Conservation (phyloP, 2,113 vertebrate species). For the Chlorocebus sabaeus region DNA sequence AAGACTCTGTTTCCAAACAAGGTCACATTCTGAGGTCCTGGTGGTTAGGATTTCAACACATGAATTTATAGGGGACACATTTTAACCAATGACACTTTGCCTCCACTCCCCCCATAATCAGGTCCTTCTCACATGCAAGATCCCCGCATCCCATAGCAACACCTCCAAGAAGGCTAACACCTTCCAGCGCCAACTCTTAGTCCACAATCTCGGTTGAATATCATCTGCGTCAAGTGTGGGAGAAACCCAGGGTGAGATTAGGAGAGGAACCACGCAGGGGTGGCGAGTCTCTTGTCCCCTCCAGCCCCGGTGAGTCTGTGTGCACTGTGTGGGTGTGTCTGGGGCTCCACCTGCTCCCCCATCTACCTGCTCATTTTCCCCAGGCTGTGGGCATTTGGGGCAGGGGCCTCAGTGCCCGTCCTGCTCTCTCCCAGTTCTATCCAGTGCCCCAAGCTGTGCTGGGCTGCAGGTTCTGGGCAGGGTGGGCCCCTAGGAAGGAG, state of each 20-base stretch:
- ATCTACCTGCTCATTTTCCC: neutral
- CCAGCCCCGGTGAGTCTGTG: neutral
- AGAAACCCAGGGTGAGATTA: neutral
- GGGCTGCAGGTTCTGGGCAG: too few relatives aligned
- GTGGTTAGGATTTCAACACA: neutral
- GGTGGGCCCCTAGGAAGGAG: too few relatives aligned
- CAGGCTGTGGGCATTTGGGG: neutral
- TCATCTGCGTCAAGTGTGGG: neutral
- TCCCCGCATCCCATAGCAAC: neutral
- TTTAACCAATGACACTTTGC: neutral
- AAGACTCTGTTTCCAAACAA: neutral
- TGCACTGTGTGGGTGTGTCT: neutral
- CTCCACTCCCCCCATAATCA: fast-evolving
- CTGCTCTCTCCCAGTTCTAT: too few relatives aligned
- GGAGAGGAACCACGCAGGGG: neutral
- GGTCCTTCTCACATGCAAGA: fast-evolving
- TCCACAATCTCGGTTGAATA: neutral
- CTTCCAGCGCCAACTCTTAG: neutral
- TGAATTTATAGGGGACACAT: neutral
- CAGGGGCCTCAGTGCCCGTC: too few relatives aligned
- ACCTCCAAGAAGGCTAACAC: neutral
- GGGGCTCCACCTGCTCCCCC: neutral
- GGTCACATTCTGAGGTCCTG: neutral
- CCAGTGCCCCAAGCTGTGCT: fast-evolving
- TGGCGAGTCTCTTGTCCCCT: fast-evolving